These are phyloP conservation scores for Anguilla anguilla DNA, from an alignment of 2,797 vertebrate species.

Conservation along the genomic window DNA sequence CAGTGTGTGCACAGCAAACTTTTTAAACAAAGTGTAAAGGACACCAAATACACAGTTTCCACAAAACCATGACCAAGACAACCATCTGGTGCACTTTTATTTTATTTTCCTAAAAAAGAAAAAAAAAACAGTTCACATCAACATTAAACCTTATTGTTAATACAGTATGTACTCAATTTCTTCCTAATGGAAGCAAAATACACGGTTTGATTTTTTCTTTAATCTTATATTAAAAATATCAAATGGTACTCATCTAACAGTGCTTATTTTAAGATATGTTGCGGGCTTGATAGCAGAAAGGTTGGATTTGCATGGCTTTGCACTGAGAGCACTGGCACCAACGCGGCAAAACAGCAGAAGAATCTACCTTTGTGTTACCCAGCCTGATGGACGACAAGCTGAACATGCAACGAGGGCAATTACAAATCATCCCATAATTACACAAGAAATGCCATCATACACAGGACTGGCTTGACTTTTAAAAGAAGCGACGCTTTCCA, in stretches of 20 bases:
- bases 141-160: constrained; percentile 74
- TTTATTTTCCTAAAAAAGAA: constrained; percentile 72
- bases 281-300: constrained; percentile 71
- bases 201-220: constrained; percentile 67
- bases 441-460: constrained; percentile 63
- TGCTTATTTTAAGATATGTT: constrained; percentile 73
- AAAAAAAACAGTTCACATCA: constrained; percentile 68
- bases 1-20: not conserved
- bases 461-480: constrained; percentile 64
- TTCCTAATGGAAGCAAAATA: constrained; percentile 77
- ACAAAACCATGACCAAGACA: not conserved
- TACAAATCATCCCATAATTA: constrained; percentile 68
- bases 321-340: constrained; percentile 30
- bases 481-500: constrained; percentile 58
- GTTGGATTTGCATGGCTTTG: constrained; percentile 61
- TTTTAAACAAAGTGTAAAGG: not conserved
- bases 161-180: constrained; percentile 74
- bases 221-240: constrained; percentile 82
- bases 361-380: constrained; percentile 62
- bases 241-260: constrained; percentile 78
- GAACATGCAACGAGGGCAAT: constrained; percentile 75
- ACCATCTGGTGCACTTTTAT: constrained; percentile 67
- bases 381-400: constrained; percentile 68
- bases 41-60: constrained; percentile 1
- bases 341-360: constrained; percentile 48